Percentiles rank a stretch among this genome's conserved stretches.
phyloP scores from a whole-genome alignment of 2,888 invertebrate genomes.

The Watsonalla binaria region DNA sequence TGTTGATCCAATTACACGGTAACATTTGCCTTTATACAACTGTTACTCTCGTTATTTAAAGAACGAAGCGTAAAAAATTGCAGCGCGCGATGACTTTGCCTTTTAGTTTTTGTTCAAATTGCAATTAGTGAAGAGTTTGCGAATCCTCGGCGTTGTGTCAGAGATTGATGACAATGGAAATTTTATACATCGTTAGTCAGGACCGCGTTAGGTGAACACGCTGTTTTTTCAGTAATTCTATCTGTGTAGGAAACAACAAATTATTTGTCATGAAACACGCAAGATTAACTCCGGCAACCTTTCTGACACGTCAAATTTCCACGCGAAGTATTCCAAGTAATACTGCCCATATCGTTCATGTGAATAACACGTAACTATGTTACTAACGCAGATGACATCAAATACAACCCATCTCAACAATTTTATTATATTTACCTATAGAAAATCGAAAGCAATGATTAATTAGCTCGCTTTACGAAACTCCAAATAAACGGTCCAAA shows the following conservation, averaged over 20 bases:
- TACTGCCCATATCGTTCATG: constrained; percentile 1
- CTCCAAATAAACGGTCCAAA: constrained; percentile 41
- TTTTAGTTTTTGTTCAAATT: constrained; percentile 77
- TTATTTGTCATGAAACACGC: constrained; percentile 46
- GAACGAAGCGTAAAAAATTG: constrained; percentile 63
- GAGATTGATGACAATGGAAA: constrained; percentile 79
- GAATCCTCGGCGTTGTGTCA: constrained; percentile 74
- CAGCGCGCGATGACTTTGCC: constrained; percentile 69
- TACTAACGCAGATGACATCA: constrained; percentile 51
- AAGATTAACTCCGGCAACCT: constrained; percentile 38
- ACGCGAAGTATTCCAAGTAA: constrained; percentile 1
- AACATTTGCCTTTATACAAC: constrained; percentile 33
- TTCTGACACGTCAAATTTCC: constrained; percentile 3
- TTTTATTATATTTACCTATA: constrained; percentile 42
- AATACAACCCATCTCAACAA: constrained; percentile 54
- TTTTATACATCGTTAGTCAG: constrained; percentile 78
- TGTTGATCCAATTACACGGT: constrained; percentile 19
- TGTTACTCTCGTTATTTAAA: constrained; percentile 52
- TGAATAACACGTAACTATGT: background rate
- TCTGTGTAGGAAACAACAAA: constrained; percentile 49
- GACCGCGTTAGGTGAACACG: constrained; percentile 69
- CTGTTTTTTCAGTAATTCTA: constrained; percentile 71
- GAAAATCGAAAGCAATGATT: constrained; percentile 46
- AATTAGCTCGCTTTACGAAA: constrained; percentile 30
- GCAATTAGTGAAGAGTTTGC: constrained; percentile 77